These are phyloP conservation scores for Pseudopleuronectes americanus DNA, from an alignment of 2,797 vertebrate genomes.

Conservation along the genomic window DNA sequence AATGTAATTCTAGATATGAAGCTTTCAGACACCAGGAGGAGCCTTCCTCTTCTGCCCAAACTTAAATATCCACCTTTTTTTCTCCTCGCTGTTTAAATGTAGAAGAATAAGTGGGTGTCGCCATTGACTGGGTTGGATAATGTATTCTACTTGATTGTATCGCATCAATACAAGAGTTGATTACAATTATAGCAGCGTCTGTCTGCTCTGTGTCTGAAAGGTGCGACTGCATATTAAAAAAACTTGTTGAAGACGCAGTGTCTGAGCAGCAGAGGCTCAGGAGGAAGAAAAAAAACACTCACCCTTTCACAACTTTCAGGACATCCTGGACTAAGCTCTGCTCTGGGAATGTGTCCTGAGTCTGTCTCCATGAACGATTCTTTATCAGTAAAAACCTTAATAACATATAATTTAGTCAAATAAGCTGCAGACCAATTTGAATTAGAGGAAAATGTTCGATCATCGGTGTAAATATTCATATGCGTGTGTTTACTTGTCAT, in stretches of 20 bases:
- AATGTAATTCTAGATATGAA: constrained; percentile 43
- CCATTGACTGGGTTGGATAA: constrained; percentile 15
- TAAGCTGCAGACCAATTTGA: constrained; percentile 68
- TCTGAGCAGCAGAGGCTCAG: background rate
- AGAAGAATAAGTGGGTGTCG: constrained; percentile 21
- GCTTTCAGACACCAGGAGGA: constrained; percentile 41
- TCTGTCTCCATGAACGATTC: constrained; percentile 4
- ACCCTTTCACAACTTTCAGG: background rate
- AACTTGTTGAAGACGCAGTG: background rate
- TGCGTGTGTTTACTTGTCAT: constrained; percentile 74
- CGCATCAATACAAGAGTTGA: constrained; percentile 17
- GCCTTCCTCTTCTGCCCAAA: constrained; percentile 10
- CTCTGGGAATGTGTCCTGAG: background rate
- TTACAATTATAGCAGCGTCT: constrained; percentile 11
- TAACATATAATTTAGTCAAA: constrained; percentile 71
- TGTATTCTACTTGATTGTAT: constrained; percentile 4
- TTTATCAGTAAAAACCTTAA: constrained; percentile 51
- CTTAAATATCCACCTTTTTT: constrained; percentile 38
- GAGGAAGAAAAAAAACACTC: background rate
- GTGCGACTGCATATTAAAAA: background rate
- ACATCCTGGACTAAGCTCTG: constrained; percentile 1
- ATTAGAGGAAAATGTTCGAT: constrained; percentile 60
- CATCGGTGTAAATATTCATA: constrained; percentile 68
- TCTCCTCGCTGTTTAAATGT: constrained; percentile 12
- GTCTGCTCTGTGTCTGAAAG: constrained; percentile 3